These are phyloP conservation scores for Puntigrus tetrazona DNA, from an alignment of 2,113 vertebrate species.

Conservation along the genomic window DNA sequence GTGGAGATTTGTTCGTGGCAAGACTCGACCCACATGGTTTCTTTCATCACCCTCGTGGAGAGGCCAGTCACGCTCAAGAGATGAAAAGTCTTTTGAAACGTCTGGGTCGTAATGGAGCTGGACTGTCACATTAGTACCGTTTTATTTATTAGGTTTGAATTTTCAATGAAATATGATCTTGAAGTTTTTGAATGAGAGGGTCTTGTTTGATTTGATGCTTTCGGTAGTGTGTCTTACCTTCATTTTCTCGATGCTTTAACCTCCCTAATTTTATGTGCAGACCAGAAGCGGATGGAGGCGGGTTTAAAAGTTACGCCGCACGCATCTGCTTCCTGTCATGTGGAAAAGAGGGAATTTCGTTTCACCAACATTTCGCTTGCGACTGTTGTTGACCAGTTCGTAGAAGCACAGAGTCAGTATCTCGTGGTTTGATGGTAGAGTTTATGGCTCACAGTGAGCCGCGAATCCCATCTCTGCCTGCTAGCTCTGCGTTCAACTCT, in stretches of 20 bases:
- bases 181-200: conserved; percentile 23
- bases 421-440: conserved; percentile 2
- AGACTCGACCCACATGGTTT: conserved; percentile 24
- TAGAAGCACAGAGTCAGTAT: conserved; percentile 4
- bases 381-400: conserved; percentile 2
- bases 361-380: background rate
- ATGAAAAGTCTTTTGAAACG: background rate
- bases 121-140: conserved; percentile 28
- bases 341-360: background rate
- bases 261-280: conserved; percentile 6
- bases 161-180: conserved; percentile 38
- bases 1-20: conserved; percentile 57
- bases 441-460: conserved; percentile 53
- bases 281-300: conserved; percentile 15
- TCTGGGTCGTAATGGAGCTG: conserved; percentile 9
- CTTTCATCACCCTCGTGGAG: conserved; percentile 26
- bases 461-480: conserved; percentile 21
- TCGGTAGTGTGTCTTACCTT: conserved; percentile 3
- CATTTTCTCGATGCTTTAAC: conserved; percentile 16
- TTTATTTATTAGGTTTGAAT: conserved; percentile 52
- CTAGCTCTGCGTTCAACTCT: conserved; percentile 16
- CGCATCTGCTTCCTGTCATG: conserved; percentile 15
- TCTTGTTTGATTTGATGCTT: conserved; percentile 18
- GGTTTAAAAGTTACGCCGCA: background rate
- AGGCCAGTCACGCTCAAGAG: background rate